Conservation (phyloP, 2,797 vertebrate species). For the Poeciliopsis gracilis region DNA sequence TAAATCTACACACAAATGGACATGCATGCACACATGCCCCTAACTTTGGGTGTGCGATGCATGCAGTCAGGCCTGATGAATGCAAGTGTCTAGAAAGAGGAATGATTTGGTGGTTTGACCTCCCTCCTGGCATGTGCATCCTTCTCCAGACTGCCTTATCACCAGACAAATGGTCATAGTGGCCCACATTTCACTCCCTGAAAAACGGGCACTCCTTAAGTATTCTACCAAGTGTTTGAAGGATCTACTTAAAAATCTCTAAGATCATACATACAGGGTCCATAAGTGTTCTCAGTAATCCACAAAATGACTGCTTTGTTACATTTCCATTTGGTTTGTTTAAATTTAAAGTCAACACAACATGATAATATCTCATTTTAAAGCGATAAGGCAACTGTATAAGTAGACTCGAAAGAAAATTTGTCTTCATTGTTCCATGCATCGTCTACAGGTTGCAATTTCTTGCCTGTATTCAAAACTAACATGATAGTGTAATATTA, state of each 20-base stretch:
- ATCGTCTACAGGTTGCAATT: background rate
- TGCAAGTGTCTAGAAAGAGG: constrained; percentile 73
- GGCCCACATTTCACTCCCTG: constrained; percentile 62
- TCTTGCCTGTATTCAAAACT: background rate
- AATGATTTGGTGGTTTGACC: constrained; percentile 77
- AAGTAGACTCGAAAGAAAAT: background rate
- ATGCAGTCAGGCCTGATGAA: constrained; percentile 74
- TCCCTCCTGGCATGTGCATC: constrained; percentile 78
- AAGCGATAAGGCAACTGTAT: background rate
- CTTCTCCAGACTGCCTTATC: constrained; percentile 74
- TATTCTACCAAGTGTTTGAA: constrained; percentile 47
- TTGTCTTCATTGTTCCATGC: background rate
- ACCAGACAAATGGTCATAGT: constrained; percentile 70
- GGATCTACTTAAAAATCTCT: constrained; percentile 16
- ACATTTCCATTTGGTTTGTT: background rate
- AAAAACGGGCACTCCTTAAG: constrained; percentile 47
- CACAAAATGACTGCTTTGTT: background rate
- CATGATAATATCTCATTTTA: background rate
- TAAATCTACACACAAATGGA: constrained; percentile 13
- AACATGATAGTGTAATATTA: background rate
- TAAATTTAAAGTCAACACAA: background rate
- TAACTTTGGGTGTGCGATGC: constrained; percentile 68
- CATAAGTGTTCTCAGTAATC: background rate
- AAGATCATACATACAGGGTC: constrained; percentile 41
- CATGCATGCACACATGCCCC: constrained; percentile 21